Conservation (phyloP, 1,140 invertebrate species). For the Archivesica marissinica region DNA sequence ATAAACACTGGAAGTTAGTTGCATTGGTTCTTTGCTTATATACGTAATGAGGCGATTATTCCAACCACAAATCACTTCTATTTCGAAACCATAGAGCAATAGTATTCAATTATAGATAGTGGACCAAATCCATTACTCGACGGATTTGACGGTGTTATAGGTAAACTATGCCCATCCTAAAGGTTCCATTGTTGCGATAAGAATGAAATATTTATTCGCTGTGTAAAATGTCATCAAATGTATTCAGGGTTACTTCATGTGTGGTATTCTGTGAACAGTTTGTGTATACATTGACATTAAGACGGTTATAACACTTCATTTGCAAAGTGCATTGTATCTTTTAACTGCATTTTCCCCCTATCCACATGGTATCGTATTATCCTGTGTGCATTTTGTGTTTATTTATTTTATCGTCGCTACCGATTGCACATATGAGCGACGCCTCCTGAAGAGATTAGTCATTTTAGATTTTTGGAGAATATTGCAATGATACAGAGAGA, state of each 20-base stretch:
- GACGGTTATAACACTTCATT: constrained; percentile 19
- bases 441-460: not conserved
- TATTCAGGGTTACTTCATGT: constrained; percentile 17
- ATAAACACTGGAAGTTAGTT: not conserved
- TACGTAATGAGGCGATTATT: not conserved
- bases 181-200: constrained; percentile 20
- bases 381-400: not conserved
- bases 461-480: not conserved
- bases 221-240: not conserved
- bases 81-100: not conserved
- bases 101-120: not conserved
- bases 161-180: not conserved
- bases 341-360: too few species aligned
- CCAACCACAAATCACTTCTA: not conserved
- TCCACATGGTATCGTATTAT: too few species aligned
- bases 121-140: not conserved
- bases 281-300: constrained; percentile 25
- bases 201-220: constrained; percentile 27
- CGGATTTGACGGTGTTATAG: constrained; percentile 21
- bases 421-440: not conserved
- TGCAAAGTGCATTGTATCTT: too few species aligned
- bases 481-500: not conserved
- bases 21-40: not conserved
- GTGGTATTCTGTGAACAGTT: constrained; percentile 11
- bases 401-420: not conserved